Evolutionary conservation across 2,113 vertebrate species (phyloP), one percentile per base, ranked within the genome.

Genomic region (Aptenodytes patagonicus): DNA sequence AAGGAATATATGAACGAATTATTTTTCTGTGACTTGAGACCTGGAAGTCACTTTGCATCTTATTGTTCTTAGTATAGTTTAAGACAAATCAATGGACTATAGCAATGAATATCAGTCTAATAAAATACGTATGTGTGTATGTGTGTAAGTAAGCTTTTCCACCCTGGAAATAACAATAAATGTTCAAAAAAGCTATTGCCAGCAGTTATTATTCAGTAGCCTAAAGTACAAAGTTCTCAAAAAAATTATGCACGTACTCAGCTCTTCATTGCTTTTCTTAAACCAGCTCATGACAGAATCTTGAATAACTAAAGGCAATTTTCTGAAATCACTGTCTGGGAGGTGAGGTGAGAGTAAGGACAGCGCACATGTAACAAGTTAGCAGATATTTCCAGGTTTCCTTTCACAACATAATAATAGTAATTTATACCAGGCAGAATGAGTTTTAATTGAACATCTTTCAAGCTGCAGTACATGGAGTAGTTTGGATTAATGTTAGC

Each of bases 371-470:
- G 83, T 75, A 95, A 95, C 47, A 87, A 94, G 58, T 71, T 83
- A 92, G 73, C 40, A 93, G 83, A 69, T 93, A 96, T 92, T 96
- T 95, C 44, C 70, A 96, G 83, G 75, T 87, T 95, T 88, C 51
- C 57, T 89, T 96, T 95, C 85, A 90, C 91, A 78, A 51, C 58
- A 68, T 86, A 95, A 95, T 96, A 96, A 96, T 89, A 83, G 85
- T 86, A 97, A 96, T 96, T 97, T 96, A 95, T 97, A 94, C 47
- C 38, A 97, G 64, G 77, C 68, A 76, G 91, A 97, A 93, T 95
- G 83, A 81, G 88, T 95, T 98, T 97, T 98, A 97, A 97, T 97
- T 97, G 66, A 96, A 91, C 95, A 97, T 95, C 62, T 95, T 97
- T 97, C 91, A 96, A 95, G 73, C 73, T 90, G n/a, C 62, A 85